Percentiles rank a stretch among this genome's conserved stretches.
phyloP scores from a whole-genome alignment of 2,113 vertebrate genomes.

The Tretioscincus oriximinensis region DNA sequence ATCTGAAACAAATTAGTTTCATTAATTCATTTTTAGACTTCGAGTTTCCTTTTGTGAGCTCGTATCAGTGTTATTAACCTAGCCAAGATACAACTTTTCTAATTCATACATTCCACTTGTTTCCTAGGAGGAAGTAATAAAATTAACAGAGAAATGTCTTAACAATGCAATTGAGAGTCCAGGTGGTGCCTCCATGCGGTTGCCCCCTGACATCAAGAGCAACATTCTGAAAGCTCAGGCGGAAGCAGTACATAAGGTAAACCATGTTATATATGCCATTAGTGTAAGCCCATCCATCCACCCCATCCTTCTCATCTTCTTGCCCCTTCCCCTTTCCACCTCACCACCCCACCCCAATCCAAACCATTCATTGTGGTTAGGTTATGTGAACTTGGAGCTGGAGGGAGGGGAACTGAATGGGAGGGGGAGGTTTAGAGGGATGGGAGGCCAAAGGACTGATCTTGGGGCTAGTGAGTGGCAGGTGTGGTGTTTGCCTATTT shows the following conservation, averaged over 20 bases:
- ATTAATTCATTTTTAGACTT: neutral
- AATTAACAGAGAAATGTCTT: constrained; percentile 88
- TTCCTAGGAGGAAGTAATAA: constrained; percentile 85
- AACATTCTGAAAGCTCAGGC: constrained; percentile 92
- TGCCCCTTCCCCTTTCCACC: too few relatives aligned
- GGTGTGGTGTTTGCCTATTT: too few relatives aligned
- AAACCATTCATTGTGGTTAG: too few relatives aligned
- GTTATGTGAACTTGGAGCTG: too few relatives aligned
- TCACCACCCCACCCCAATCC: too few relatives aligned
- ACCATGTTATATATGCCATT: neutral
- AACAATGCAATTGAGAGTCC: constrained; percentile 83
- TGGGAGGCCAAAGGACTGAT: too few relatives aligned
- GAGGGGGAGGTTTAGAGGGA: too few relatives aligned
- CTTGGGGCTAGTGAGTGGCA: too few relatives aligned
- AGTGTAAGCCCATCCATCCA: too few relatives aligned
- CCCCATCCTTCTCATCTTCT: too few relatives aligned
- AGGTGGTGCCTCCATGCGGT: constrained; percentile 55
- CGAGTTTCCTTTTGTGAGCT: neutral
- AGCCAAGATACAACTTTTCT: constrained; percentile 30
- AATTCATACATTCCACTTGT: constrained; percentile 16
- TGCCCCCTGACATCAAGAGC: constrained; percentile 88
- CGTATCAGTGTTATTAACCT: neutral
- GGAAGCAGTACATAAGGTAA: constrained; percentile 86
- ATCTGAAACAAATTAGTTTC: neutral
- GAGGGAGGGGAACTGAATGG: too few relatives aligned